phyloP scores from a whole-genome alignment of 1,140 invertebrate genomes.

The Drosophila grimshawi region DNA sequence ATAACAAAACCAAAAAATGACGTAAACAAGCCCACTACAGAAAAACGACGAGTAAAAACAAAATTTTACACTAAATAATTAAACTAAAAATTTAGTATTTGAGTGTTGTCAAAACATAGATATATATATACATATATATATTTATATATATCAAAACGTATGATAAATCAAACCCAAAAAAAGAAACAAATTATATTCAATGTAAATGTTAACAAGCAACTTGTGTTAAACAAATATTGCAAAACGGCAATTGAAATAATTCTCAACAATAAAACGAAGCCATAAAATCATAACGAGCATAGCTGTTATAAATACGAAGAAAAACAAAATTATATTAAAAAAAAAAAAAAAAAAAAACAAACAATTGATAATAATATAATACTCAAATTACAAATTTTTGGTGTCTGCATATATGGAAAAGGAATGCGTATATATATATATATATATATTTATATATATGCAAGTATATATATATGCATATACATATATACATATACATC shows the following conservation, averaged over 20 bases:
- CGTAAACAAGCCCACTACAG: slow-evolving; percentile 62
- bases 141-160: slow-evolving; percentile 19
- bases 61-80: not conserved
- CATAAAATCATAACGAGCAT: slow-evolving; percentile 48
- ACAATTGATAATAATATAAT: slow-evolving; percentile 58
- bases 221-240: slow-evolving; percentile 47
- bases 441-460: slow-evolving; percentile 21
- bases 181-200: slow-evolving; percentile 54
- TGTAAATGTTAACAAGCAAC: slow-evolving; percentile 60
- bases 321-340: slow-evolving; percentile 1
- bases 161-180: slow-evolving; percentile 36
- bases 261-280: slow-evolving; percentile 49
- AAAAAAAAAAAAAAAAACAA: slow-evolving; percentile 36
- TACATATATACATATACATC: slow-evolving; percentile 36
- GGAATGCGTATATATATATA: not conserved
- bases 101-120: slow-evolving; percentile 52
- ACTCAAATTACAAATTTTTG: slow-evolving; percentile 67
- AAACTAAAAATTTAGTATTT: slow-evolving; percentile 40
- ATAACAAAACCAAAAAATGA: slow-evolving; percentile 29
- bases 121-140: slow-evolving; percentile 1
- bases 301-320: slow-evolving; percentile 43
- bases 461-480: slow-evolving; percentile 33
- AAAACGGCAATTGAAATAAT: slow-evolving; percentile 27
- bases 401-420: slow-evolving; percentile 67
- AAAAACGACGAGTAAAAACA: slow-evolving; percentile 5